These are phyloP conservation scores for Drosophila melanogaster DNA, from an alignment of 1,140 invertebrate species.

Conservation along the genomic window Release_6_plus_ISO1_MT NT_033779.5:15081001-15081500, in stretches of 20 bases:
- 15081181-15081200: too few species aligned
- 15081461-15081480: conserved; percentile 4
- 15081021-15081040: too few species aligned
- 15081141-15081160: too few species aligned
- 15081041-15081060: too few species aligned
- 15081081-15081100: too few species aligned
- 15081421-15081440: background rate
- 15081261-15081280: conserved; percentile 40
- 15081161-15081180: too few species aligned
- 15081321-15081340: conserved; percentile 53
- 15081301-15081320: conserved; percentile 45
- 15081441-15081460: conserved; percentile 9
- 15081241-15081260: conserved; percentile 34
- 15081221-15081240: conserved; percentile 1
- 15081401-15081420: conserved; percentile 3
- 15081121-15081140: too few species aligned
- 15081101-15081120: too few species aligned
- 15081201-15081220: background rate
- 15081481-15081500: too few species aligned
- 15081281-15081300: conserved; percentile 22
- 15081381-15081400: conserved; percentile 9
- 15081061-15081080: too few species aligned
- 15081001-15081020: too few species aligned
- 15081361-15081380: conserved; percentile 11
- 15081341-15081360: conserved; percentile 10